Conservation (phyloP, 2,888 invertebrate species). For the Chromoteleia sp. region DNA sequence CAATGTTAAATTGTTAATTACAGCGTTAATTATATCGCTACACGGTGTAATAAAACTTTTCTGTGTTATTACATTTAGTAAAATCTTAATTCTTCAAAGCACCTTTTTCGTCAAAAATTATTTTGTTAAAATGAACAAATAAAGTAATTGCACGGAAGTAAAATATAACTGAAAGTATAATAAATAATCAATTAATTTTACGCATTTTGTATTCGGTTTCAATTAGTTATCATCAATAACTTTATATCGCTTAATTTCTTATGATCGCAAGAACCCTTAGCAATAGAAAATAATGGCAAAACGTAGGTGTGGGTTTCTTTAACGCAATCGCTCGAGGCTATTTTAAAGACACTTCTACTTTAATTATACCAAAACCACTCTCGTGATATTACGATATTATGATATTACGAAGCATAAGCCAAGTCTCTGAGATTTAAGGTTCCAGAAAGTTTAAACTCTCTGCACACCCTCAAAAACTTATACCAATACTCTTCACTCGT, state of each 20-base stretch:
- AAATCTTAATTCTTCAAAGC: too few species aligned
- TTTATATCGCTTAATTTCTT: constrained; percentile 32
- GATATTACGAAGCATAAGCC: constrained; percentile 80
- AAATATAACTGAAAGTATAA: too few species aligned
- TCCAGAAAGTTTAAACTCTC: constrained; percentile 77
- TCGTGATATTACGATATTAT: constrained; percentile 80
- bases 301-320: constrained; percentile 66
- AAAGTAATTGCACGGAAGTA: too few species aligned
- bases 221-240: constrained; percentile 30
- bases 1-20: too few species aligned
- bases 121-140: too few species aligned
- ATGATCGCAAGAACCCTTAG: constrained; percentile 17
- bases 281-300: constrained; percentile 53
- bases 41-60: too few species aligned
- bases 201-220: constrained; percentile 8
- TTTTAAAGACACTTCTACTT: constrained; percentile 83
- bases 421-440: constrained; percentile 78
- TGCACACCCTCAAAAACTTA: constrained; percentile 73
- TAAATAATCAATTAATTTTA: too few species aligned
- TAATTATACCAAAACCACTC: constrained; percentile 81
- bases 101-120: too few species aligned
- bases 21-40: too few species aligned
- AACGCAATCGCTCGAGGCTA: constrained; percentile 80
- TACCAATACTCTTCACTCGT: constrained; percentile 66
- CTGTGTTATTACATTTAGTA: too few species aligned